These are phyloP conservation scores for Graptemys geographica DNA, from an alignment of 2,797 vertebrate genomes.

Conservation along the genomic window DNA sequence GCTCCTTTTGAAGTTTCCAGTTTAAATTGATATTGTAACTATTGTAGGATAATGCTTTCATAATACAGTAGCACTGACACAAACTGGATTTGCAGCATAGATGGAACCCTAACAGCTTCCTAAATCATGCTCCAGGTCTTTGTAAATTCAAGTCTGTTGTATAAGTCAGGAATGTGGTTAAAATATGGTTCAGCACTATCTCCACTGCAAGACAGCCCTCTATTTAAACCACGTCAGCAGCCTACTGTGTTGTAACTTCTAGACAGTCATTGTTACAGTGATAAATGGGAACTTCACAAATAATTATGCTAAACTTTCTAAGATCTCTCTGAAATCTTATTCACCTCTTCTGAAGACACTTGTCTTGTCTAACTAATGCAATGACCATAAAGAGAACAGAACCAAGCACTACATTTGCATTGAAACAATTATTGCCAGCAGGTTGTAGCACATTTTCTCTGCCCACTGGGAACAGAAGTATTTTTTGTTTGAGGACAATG, in stretches of 20 bases:
- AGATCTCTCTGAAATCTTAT: not conserved
- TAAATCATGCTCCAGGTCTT: not conserved
- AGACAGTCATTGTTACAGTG: rapidly evolving
- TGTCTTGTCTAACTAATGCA: not conserved
- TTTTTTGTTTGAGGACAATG: not conserved
- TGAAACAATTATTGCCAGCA: not conserved
- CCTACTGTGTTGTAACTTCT: not conserved
- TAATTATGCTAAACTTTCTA: not conserved
- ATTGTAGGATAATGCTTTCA: not conserved
- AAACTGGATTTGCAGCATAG: rapidly evolving
- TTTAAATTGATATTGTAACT: rapidly evolving
- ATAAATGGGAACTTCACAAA: not conserved
- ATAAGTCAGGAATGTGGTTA: rapidly evolving
- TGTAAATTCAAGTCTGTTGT: not conserved
- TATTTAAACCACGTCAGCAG: not conserved
- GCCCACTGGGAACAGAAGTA: not conserved
- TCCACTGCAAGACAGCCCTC: not conserved
- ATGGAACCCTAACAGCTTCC: not conserved
- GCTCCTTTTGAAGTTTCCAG: not conserved
- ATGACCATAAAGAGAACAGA: not conserved
- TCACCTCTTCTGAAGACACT: not conserved
- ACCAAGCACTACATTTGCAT: not conserved
- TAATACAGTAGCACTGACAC: not conserved
- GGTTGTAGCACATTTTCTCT: not conserved
- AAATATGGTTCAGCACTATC: not conserved